Evolutionary conservation across 2,888 invertebrate genomes (phyloP), one percentile per base, ranked within the genome.

Genomic region (Ochropacha duplaris): DNA sequence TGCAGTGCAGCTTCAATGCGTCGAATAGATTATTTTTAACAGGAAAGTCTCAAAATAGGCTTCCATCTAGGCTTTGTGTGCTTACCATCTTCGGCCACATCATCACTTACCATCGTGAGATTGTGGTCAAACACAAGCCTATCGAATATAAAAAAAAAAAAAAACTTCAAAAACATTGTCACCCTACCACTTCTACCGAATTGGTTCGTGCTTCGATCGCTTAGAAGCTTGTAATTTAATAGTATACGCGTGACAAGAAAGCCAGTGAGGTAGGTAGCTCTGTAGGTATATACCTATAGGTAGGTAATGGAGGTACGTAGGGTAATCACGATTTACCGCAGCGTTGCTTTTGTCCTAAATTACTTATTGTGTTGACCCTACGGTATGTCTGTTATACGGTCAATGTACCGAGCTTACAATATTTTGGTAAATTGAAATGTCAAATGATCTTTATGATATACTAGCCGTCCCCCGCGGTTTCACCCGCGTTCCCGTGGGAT

Each of bases 131-230:
- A n/a, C n/a, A n/a, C n/a, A n/a, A n/a, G n/a, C n/a, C n/a, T n/a
- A n/a, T n/a, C n/a, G n/a, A n/a, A n/a, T n/a, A n/a, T n/a, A n/a
- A n/a, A n/a, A n/a, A n/a, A n/a, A n/a, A n/a, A n/a, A n/a, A n/a
- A n/a, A n/a, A n/a, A n/a, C n/a, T n/a, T n/a, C 14, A 2, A 57
- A 60, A 14, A 0, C 49, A 59, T 74, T 67, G 72, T 58, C 59
- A 62, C 59, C 54, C 49, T 58, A 61, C 26, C 16, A 11, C 57
- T 49, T 49, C 63, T 54, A 62, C 57, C 60, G 66, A 72, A 75
- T 72, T 69, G 72, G 72, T 83, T 83, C 84, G 84, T 86, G 84
- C 69, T 64, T 55, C 66, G 64, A 82, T 79, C 84, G 80, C 81
- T 86, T 83, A 83, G 78, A 62, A 68, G 63, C 65, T 68, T 76